phyloP scores from a whole-genome alignment of 2,888 invertebrate species.

The Synergus japonicus region DNA sequence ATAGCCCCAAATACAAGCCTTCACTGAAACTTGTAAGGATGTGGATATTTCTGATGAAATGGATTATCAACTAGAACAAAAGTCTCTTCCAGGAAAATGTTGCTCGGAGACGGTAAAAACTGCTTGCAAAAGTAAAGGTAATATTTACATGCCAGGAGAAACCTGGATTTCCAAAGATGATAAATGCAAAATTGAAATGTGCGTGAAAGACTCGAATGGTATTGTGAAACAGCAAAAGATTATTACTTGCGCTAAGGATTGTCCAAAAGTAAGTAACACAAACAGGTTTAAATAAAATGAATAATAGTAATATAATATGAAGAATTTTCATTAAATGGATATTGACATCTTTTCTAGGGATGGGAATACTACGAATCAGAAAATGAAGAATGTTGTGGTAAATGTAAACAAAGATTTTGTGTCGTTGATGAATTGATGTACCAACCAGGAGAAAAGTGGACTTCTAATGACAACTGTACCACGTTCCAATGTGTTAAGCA shows the following conservation, averaged over 20 bases:
- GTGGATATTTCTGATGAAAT: conserved; percentile 70
- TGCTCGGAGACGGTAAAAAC: conserved; percentile 79
- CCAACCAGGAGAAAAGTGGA: conserved; percentile 81
- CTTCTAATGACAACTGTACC: conserved; percentile 83
- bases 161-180: conserved; percentile 79
- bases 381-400: conserved; percentile 81
- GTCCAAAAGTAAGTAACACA: conserved; percentile 69
- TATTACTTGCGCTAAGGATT: conserved; percentile 78
- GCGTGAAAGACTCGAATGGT: conserved; percentile 76
- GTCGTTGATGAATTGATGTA: conserved; percentile 78
- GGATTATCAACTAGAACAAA: conserved; percentile 79
- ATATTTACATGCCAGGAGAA: conserved; percentile 78
- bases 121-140: conserved; percentile 80
- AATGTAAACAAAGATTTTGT: conserved; percentile 82
- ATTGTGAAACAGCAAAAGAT: conserved; percentile 76
- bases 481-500: conserved; percentile 79
- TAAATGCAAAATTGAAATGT: conserved; percentile 80
- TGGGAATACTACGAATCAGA: conserved; percentile 71
- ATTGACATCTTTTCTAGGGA: conserved; percentile 66
- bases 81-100: conserved; percentile 79
- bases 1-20: conserved; percentile 69
- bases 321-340: conserved; percentile 58
- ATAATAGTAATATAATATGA: no score
- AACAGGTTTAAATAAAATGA: neutral
- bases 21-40: conserved; percentile 79